A percentile compares a stretch with the other conserved stretches of the same genome.
Evolutionary conservation across 2,113 vertebrate genomes (phyloP).

Genomic region (Indicator maculatus): DNA sequence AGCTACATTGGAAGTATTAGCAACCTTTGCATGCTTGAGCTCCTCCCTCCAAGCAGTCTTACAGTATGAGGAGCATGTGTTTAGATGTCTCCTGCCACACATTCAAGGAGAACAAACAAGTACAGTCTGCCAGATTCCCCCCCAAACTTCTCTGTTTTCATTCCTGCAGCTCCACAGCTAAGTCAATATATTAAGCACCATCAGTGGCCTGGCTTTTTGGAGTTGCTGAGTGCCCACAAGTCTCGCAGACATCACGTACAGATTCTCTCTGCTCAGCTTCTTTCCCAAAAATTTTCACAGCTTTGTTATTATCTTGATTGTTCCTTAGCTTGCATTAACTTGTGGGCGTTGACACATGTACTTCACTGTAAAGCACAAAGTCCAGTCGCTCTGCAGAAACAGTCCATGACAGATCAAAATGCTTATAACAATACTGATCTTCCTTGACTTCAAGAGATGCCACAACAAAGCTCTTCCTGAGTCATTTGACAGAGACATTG

Average conservation of each 20-base stretch:
- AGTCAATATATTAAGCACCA: not conserved
- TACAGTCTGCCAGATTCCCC: not conserved
- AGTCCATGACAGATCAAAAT: conserved; percentile 19
- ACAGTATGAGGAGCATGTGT: not conserved
- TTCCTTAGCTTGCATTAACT: not conserved
- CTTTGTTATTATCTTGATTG: not conserved
- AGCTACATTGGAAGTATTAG: not conserved
- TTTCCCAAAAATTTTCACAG: conserved; percentile 1
- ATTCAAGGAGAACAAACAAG: not conserved
- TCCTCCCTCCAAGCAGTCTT: not conserved
- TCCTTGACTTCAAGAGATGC: not conserved
- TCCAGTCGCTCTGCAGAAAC: not conserved
- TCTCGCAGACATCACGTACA: not conserved
- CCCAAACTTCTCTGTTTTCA: not conserved
- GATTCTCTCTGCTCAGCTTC: not conserved
- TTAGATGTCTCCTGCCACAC: not conserved
- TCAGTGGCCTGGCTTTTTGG: not conserved
- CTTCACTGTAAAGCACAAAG: not conserved
- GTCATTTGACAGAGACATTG: not conserved
- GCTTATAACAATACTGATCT: not conserved
- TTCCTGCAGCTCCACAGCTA: not conserved
- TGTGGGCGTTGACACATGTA: not conserved
- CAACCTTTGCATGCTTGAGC: not conserved
- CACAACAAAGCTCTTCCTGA: conserved; percentile 34
- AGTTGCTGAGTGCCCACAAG: not conserved